Evolutionary conservation across 2,113 vertebrate species (phyloP).

Genomic region (Lipophrys pholis): DNA sequence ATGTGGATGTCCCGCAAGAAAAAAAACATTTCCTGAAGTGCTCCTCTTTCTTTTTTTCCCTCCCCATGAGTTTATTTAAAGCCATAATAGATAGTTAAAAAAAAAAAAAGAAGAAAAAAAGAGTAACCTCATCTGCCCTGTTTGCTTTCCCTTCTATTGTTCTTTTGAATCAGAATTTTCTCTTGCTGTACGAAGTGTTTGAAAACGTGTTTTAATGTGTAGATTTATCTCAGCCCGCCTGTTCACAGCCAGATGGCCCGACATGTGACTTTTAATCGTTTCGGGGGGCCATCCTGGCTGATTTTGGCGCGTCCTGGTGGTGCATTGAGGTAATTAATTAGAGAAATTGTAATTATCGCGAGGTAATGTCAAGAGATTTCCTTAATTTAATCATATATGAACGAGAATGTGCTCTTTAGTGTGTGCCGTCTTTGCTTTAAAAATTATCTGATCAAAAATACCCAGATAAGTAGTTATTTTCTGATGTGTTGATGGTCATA

Average conservation of each 20-base stretch:
- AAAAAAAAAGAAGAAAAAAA: background rate
- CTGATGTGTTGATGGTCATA: constrained; percentile 29
- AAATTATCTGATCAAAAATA: background rate
- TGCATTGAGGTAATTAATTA: background rate
- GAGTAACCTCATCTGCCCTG: background rate
- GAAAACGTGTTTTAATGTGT: constrained; percentile 55
- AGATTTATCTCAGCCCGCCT: constrained; percentile 29
- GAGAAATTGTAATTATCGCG: background rate
- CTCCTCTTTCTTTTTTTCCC: background rate
- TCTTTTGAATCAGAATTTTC: constrained; percentile 5
- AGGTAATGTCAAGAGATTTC: background rate
- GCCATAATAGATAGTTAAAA: background rate
- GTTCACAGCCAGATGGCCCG: constrained; percentile 23
- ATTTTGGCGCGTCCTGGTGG: constrained; percentile 55
- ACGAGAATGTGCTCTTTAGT: background rate
- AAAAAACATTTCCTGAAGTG: constrained; percentile 10
- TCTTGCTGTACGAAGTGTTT: constrained; percentile 64
- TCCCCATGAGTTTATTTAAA: constrained; percentile 18
- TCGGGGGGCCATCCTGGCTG: background rate
- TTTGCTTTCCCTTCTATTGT: constrained; percentile 9
- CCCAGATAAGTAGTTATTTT: constrained; percentile 29
- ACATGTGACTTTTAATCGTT: constrained; percentile 7
- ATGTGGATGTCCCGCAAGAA: constrained; percentile 13
- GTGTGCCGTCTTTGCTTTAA: background rate
- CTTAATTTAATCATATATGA: background rate